Evolutionary conservation across 2,888 invertebrate species (phyloP).

Genomic region (Rotaria sp.): DNA sequence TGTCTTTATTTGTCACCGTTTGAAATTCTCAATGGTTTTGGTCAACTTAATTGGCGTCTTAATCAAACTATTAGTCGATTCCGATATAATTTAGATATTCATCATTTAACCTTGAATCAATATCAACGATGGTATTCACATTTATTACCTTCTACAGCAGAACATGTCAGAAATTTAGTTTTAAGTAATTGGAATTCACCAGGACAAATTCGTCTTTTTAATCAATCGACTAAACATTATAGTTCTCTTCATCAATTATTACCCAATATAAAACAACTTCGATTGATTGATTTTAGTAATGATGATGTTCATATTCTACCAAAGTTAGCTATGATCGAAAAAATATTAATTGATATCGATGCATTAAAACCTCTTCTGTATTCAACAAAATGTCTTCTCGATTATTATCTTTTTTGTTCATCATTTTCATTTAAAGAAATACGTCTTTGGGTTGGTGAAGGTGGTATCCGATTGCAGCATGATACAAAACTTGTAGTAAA

Average conservation of each 20-base stretch:
- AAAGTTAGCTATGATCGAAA: neutral
- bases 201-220: neutral
- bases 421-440: neutral
- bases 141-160: neutral
- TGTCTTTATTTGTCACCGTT: neutral
- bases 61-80: neutral
- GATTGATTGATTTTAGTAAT: constrained; percentile 14
- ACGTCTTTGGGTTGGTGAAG: neutral
- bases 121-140: neutral
- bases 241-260: neutral
- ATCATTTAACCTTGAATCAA: neutral
- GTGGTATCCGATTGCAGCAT: neutral
- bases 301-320: constrained; percentile 1
- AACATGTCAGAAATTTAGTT: neutral
- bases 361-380: neutral
- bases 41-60: neutral
- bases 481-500: neutral
- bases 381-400: neutral
- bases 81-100: neutral
- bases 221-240: neutral
- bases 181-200: constrained; percentile 19
- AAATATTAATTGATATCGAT: neutral
- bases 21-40: neutral
- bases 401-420: neutral
- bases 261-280: neutral